These are phyloP conservation scores for Megathymus violae DNA, from an alignment of 1,140 invertebrate species.

Conservation along the genomic window DNA sequence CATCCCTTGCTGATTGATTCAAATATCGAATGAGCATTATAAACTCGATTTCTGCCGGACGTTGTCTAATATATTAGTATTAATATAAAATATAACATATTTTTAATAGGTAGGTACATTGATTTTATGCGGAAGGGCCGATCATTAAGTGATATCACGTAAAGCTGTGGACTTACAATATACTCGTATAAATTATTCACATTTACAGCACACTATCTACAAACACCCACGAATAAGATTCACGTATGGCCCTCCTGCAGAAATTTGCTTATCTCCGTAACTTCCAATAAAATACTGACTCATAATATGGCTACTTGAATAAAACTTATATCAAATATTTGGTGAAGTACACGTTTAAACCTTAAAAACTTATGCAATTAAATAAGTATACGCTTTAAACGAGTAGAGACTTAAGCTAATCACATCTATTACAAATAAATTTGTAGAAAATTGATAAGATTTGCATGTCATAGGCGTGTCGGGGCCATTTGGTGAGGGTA, in stretches of 20 bases:
- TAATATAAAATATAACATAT: slow-evolving; percentile 82
- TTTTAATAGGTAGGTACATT: slow-evolving; percentile 64
- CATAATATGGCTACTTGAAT: slow-evolving; percentile 80
- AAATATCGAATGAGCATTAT: slow-evolving; percentile 73
- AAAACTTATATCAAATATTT: slow-evolving; percentile 83
- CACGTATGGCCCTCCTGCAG: slow-evolving; percentile 70
- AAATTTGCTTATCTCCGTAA: slow-evolving; percentile 70
- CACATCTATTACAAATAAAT: slow-evolving; percentile 71
- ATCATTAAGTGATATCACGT: slow-evolving; percentile 73
- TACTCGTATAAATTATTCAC: slow-evolving; percentile 83
- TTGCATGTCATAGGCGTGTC: slow-evolving; percentile 46
- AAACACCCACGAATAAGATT: slow-evolving; percentile 73
- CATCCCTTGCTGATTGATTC: slow-evolving; percentile 63
- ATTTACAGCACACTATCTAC: slow-evolving; percentile 83
- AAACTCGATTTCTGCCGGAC: slow-evolving; percentile 69
- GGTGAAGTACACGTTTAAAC: slow-evolving; percentile 74
- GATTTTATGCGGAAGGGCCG: slow-evolving; percentile 73
- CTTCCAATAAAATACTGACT: slow-evolving; percentile 82
- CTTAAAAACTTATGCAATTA: slow-evolving; percentile 73
- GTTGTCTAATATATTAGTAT: slow-evolving; percentile 62
- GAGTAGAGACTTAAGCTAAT: slow-evolving; percentile 69
- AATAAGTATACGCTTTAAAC: slow-evolving; percentile 67
- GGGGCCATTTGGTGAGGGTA: slow-evolving; percentile 28
- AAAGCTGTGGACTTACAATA: slow-evolving; percentile 82
- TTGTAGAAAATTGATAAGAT: slow-evolving; percentile 77